A percentile compares a stretch with the other conserved stretches of the same genome.
Conservation (phyloP, 2,113 vertebrate genomes). For the Gobio gobio region DNA sequence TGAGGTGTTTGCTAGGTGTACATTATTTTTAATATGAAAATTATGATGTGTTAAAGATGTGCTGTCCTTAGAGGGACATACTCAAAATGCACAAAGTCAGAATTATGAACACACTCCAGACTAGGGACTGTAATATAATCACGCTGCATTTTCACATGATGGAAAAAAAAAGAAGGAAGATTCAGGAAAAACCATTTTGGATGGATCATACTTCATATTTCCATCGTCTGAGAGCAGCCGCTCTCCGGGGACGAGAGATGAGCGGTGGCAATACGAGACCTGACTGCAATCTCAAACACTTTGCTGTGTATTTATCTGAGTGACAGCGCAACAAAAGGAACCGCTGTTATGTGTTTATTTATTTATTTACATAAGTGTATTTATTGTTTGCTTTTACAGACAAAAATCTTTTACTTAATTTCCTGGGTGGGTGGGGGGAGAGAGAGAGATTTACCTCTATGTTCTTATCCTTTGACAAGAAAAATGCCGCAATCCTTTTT, state of each 20-base stretch:
- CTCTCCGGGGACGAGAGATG: slow-evolving; percentile 33
- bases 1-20: background rate
- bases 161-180: slow-evolving; percentile 21
- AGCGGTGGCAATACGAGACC: slow-evolving; percentile 37
- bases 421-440: background rate
- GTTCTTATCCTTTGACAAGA: slow-evolving; percentile 12
- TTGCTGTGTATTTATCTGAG: slow-evolving; percentile 42
- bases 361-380: slow-evolving; percentile 3
- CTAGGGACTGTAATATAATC: slow-evolving; percentile 4
- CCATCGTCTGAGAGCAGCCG: slow-evolving; percentile 5
- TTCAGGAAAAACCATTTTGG: slow-evolving; percentile 21
- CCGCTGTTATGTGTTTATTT: background rate
- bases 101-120: background rate
- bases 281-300: slow-evolving; percentile 51
- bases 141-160: slow-evolving; percentile 13
- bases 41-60: background rate
- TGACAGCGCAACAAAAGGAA: slow-evolving; percentile 8
- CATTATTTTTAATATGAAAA: slow-evolving; percentile 3
- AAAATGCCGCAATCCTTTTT: background rate
- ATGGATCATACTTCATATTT: slow-evolving; percentile 35
- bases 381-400: background rate
- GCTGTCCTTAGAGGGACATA: background rate
- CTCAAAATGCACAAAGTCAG: slow-evolving; percentile 15
- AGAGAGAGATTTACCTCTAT: background rate
- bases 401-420: slow-evolving; percentile 1